Conservation (phyloP, 2,888 invertebrate genomes). For the Cyclophora punctaria region DNA sequence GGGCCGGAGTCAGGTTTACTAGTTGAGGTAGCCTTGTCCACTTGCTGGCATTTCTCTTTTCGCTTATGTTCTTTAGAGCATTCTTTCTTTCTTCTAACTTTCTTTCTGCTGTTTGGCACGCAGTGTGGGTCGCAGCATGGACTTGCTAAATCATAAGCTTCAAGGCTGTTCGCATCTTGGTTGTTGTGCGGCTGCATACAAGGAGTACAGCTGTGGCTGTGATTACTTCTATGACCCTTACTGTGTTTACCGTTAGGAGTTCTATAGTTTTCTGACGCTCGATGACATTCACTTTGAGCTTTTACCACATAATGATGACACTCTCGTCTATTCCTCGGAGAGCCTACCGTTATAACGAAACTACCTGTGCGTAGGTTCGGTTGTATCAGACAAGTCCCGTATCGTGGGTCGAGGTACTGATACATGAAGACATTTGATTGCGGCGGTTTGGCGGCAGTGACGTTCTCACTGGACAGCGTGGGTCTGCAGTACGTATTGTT, state of each 20-base stretch:
- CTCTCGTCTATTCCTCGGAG: constrained; percentile 78
- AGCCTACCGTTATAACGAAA: constrained; percentile 82
- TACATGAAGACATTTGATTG: constrained; percentile 74
- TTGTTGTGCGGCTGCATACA: constrained; percentile 79
- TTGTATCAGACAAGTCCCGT: constrained; percentile 80
- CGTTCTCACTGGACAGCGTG: constrained; percentile 88
- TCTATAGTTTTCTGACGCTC: constrained; percentile 50
- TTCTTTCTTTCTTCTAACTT: constrained; percentile 72
- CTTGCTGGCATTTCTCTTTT: constrained; percentile 75
- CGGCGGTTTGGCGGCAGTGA: constrained; percentile 66
- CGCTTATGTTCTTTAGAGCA: constrained; percentile 78
- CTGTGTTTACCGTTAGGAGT: constrained; percentile 45
- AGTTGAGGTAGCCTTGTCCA: constrained; percentile 49
- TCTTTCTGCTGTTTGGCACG: constrained; percentile 79
- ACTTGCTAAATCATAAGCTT: constrained; percentile 90
- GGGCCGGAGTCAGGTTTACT: constrained; percentile 63
- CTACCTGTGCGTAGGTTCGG: constrained; percentile 79
- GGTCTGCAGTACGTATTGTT: constrained; percentile 82
- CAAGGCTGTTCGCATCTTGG: constrained; percentile 85
- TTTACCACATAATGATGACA: constrained; percentile 82
- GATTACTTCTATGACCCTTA: constrained; percentile 50
- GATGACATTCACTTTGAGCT: constrained; percentile 49
- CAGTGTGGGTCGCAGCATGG: constrained; percentile 92
- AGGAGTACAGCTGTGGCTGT: constrained; percentile 80
- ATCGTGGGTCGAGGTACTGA: constrained; percentile 82